phyloP scores from a whole-genome alignment of 2,113 vertebrate genomes.

The Talpa occidentalis region DNA sequence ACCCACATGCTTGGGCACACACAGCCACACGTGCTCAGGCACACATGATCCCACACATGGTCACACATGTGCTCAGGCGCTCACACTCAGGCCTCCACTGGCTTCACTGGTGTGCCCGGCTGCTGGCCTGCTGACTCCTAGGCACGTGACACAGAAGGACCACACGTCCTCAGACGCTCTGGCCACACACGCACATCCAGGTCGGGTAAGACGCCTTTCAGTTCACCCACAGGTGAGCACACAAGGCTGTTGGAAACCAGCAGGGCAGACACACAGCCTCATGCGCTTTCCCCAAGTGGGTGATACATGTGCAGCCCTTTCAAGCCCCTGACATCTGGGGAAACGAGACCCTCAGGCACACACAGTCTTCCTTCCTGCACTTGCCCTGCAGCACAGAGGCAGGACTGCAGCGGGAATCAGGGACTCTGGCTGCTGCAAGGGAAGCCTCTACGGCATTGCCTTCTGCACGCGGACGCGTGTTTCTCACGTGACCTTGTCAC shows the following conservation, averaged over 20 bases:
- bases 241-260: background rate
- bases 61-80: background rate
- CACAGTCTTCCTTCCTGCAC: background rate
- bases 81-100: background rate
- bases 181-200: background rate
- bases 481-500: too few species aligned
- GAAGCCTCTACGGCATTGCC: too few species aligned
- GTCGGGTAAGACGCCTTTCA: background rate
- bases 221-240: background rate
- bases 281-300: too few species aligned
- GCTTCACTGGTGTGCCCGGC: background rate
- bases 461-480: too few species aligned
- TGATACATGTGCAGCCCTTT: too few species aligned
- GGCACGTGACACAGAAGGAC: background rate
- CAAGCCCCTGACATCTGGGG: too few species aligned
- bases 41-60: background rate
- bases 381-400: background rate
- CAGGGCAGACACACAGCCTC: background rate
- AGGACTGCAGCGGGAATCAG: too few species aligned
- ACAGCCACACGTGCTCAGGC: background rate
- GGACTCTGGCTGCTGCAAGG: too few species aligned
- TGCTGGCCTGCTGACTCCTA: background rate
- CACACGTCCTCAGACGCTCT: background rate
- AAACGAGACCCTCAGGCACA: background rate
- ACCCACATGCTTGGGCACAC: background rate